Conservation (phyloP, 2,888 invertebrate genomes). For the Cenopis cana region DNA sequence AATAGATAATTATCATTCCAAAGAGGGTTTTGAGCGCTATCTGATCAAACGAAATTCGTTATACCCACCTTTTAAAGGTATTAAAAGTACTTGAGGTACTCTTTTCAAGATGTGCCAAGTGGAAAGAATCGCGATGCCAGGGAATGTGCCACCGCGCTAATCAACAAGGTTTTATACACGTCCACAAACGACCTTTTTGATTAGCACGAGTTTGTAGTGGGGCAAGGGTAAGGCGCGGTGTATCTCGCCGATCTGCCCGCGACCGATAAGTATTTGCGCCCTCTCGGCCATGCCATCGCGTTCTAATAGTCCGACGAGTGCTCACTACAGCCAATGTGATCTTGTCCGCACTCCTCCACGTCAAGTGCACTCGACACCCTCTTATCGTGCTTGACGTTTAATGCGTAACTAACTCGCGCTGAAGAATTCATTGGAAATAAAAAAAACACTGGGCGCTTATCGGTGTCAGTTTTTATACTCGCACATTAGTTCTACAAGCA, state of each 20-base stretch:
- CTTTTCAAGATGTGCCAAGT: constrained; percentile 67
- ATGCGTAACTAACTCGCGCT: constrained; percentile 53
- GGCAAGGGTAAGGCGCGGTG: constrained; percentile 61
- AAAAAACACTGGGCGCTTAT: constrained; percentile 13
- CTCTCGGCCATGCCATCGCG: constrained; percentile 58
- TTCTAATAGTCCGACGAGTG: constrained; percentile 61
- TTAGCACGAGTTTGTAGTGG: constrained; percentile 47
- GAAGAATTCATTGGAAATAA: constrained; percentile 32
- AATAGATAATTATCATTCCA: constrained; percentile 14
- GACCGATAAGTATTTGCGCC: constrained; percentile 59
- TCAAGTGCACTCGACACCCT: constrained; percentile 50
- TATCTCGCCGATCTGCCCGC: constrained; percentile 74
- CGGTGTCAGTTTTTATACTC: constrained; percentile 4
- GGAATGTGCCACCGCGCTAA: constrained; percentile 48
- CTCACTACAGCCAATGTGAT: constrained; percentile 60
- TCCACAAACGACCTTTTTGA: constrained; percentile 37
- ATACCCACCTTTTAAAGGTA: constrained; percentile 61
- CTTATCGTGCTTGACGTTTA: constrained; percentile 56
- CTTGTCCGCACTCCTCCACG: constrained; percentile 54
- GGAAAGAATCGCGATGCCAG: constrained; percentile 64
- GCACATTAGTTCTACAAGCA: constrained; percentile 45
- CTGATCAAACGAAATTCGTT: constrained; percentile 59
- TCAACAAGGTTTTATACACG: constrained; percentile 48
- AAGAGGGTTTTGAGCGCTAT: constrained; percentile 35
- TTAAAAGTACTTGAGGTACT: constrained; percentile 63